Percentiles rank a stretch among this genome's conserved stretches.
Evolutionary conservation across 92 coral and sea anemone genomes (phyloP).

Genomic region (Muricea muricata): DNA sequence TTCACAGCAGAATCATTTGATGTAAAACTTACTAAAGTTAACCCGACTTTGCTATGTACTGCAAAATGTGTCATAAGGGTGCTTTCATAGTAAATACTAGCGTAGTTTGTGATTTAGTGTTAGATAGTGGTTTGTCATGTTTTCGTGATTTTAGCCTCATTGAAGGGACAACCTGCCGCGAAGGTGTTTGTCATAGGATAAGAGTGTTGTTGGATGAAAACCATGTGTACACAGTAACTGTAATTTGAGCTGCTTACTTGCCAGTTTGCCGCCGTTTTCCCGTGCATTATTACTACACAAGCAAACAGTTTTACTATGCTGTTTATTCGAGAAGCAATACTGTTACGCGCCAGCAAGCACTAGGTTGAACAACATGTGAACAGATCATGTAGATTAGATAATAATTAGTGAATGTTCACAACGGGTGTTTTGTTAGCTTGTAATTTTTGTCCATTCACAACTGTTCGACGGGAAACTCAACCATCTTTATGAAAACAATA

Average conservation of each 20-base stretch:
- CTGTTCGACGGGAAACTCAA: constrained; percentile 2
- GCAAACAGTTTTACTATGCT: background rate
- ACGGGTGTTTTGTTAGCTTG: constrained; percentile 28
- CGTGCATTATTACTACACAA: background rate
- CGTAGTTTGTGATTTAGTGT: background rate
- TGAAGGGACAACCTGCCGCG: constrained; percentile 30
- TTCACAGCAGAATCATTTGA: background rate
- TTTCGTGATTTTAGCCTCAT: constrained; percentile 13
- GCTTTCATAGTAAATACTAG: background rate
- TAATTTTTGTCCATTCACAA: constrained; percentile 19
- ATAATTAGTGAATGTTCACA: constrained; percentile 39
- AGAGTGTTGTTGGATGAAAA: constrained; percentile 51
- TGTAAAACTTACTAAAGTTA: background rate
- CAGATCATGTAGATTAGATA: constrained; percentile 26
- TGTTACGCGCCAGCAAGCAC: background rate
- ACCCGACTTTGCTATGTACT: background rate
- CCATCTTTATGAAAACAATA: constrained; percentile 20
- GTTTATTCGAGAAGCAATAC: background rate
- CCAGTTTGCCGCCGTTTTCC: constrained; percentile 37
- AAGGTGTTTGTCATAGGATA: constrained; percentile 50
- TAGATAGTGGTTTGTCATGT: background rate
- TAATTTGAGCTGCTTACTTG: constrained; percentile 13
- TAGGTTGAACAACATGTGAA: background rate
- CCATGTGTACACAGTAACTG: constrained; percentile 39
- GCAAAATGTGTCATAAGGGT: background rate